These are phyloP conservation scores for Mastomys natalensis DNA, from an alignment of 2,113 vertebrate genomes.

Conservation along the genomic window DNA sequence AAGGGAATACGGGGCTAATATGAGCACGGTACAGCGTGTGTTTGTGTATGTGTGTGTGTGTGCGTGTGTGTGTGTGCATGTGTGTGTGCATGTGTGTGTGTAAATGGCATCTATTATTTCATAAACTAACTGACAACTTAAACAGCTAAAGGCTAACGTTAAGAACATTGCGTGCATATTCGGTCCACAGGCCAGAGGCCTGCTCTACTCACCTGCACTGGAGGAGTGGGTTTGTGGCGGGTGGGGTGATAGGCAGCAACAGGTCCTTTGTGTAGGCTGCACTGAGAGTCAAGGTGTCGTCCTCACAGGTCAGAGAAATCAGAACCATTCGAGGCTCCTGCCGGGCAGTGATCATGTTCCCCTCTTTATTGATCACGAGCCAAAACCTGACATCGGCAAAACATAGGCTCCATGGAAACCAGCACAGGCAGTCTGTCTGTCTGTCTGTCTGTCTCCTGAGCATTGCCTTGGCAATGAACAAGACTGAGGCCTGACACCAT, in stretches of 20 bases:
- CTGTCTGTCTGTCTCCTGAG: neutral
- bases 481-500: neutral
- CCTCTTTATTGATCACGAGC: slow-evolving; percentile 91
- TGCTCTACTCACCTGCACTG: slow-evolving; percentile 84
- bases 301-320: slow-evolving; percentile 86
- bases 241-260: slow-evolving; percentile 85
- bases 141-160: neutral
- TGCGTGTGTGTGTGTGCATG: too few species aligned
- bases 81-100: too few species aligned
- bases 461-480: neutral
- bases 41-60: too few species aligned
- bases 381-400: slow-evolving; percentile 90
- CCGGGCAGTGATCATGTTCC: slow-evolving; percentile 92
- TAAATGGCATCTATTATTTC: neutral
- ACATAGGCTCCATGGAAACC: neutral
- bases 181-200: neutral
- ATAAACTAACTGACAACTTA: neutral
- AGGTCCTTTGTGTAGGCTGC: slow-evolving; percentile 90
- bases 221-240: slow-evolving; percentile 80
- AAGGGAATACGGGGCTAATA: neutral
- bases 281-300: slow-evolving; percentile 84
- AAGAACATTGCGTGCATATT: too few species aligned
- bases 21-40: neutral
- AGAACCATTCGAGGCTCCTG: slow-evolving; percentile 94
- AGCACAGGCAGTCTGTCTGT: neutral